Percentiles rank a stretch among this genome's conserved stretches.
Conservation (phyloP, 2,113 vertebrate species). For the Poecilia latipinna region DNA sequence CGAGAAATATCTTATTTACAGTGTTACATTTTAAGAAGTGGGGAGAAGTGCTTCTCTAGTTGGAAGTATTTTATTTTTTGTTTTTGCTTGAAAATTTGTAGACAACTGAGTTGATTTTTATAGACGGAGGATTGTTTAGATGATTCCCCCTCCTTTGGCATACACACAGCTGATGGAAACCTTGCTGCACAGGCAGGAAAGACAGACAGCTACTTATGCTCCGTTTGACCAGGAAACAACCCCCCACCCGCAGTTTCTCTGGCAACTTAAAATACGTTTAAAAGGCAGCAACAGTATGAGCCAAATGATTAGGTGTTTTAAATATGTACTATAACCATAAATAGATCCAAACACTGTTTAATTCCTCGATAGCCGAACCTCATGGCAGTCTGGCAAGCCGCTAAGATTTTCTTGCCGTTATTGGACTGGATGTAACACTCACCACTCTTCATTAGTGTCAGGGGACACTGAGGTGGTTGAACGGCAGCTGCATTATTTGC, state of each 20-base stretch:
- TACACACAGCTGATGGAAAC: background rate
- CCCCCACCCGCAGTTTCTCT: background rate
- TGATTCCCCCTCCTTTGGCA: background rate
- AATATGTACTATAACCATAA: background rate
- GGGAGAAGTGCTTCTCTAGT: no score
- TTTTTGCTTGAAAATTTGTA: no score
- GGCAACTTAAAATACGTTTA: background rate
- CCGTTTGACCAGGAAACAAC: background rate
- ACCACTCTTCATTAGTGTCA: constrained; percentile 33
- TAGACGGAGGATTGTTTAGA: background rate
- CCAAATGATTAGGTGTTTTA: background rate
- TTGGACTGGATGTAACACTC: constrained; percentile 35
- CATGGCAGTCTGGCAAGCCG: constrained; percentile 31
- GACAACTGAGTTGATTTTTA: background rate
- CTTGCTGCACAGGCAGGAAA: background rate
- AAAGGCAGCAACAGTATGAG: background rate
- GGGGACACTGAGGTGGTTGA: constrained; percentile 30
- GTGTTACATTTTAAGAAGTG: no score
- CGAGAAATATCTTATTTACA: no score
- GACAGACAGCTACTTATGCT: background rate
- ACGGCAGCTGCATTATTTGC: constrained; percentile 42
- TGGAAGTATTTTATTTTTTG: no score
- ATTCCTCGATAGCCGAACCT: constrained; percentile 26
- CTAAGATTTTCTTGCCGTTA: constrained; percentile 9
- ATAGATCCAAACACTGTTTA: background rate